Percentiles rank a stretch among this genome's conserved stretches.
These are phyloP conservation scores for Pentamera pediparva DNA, from an alignment of 53 echinoderm and acorn worm species.

Conservation along the genomic window DNA sequence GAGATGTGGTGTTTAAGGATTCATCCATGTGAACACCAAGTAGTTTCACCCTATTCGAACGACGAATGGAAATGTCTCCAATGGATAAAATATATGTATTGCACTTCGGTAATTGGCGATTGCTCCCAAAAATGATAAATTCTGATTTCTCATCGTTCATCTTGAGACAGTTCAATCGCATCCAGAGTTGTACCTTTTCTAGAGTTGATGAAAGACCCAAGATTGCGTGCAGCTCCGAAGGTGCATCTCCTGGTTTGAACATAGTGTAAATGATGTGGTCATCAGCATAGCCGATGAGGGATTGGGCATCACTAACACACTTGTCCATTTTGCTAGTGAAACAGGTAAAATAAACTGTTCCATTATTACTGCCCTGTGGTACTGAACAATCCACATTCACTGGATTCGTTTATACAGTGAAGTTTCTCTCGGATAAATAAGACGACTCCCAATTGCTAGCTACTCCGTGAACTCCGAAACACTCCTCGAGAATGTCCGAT, in stretches of 20 bases:
- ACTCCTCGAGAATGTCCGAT: constrained; percentile 2
- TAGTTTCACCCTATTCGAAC: background rate
- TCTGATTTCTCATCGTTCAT: constrained; percentile 1
- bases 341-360: constrained; percentile 13
- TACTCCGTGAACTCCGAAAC: background rate
- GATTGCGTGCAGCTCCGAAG: background rate
- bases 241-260: constrained; percentile 5
- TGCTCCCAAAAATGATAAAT: background rate
- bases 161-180: background rate
- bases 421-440: background rate
- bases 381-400: background rate
- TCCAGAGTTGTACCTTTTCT: background rate
- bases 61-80: background rate
- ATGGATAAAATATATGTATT: background rate
- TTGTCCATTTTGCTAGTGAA: constrained; percentile 3
- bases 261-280: constrained; percentile 21
- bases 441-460: constrained; percentile 3
- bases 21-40: constrained; percentile 10
- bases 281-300: constrained; percentile 25
- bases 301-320: background rate
- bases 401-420: constrained; percentile 6
- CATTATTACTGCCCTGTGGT: constrained; percentile 22
- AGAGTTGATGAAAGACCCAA: background rate
- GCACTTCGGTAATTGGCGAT: background rate
- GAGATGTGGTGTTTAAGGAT: background rate